Conservation (phyloP, 2,888 invertebrate genomes). For the Lithosia quadra region DNA sequence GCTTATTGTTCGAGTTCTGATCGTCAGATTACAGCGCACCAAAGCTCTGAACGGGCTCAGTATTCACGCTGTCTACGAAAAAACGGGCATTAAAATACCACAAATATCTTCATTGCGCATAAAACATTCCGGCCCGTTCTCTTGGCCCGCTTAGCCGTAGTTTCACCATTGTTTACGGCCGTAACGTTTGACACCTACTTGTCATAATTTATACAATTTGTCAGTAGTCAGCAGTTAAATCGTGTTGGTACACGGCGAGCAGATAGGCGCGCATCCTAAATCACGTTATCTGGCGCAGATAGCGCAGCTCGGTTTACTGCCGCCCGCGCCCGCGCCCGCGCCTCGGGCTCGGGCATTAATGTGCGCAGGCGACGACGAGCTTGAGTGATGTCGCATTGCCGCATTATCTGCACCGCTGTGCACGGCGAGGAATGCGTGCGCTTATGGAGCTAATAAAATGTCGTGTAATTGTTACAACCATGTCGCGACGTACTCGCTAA, state of each 20-base stretch:
- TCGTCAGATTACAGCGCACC: conserved; percentile 36
- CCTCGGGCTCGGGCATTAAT: conserved; percentile 33
- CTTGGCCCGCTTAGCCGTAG: conserved; percentile 41
- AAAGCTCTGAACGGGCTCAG: conserved; percentile 30
- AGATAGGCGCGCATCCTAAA: conserved; percentile 40
- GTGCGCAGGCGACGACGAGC: conserved; percentile 32
- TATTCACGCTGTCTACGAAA: conserved; percentile 48
- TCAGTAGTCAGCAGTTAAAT: conserved; percentile 41
- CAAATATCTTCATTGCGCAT: conserved; percentile 49
- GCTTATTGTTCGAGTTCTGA: conserved; percentile 41
- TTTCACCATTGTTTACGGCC: conserved; percentile 54
- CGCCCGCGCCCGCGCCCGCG: conserved; percentile 14
- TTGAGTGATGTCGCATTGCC: conserved; percentile 53
- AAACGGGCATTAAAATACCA: conserved; percentile 51
- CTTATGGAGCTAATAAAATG: conserved; percentile 45
- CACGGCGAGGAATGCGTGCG: conserved; percentile 39
- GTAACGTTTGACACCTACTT: conserved; percentile 46
- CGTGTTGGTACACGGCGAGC: conserved; percentile 31
- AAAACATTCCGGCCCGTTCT: conserved; percentile 40
- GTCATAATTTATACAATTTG: conserved; percentile 51
- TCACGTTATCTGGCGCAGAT: conserved; percentile 53
- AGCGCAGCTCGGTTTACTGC: conserved; percentile 34
- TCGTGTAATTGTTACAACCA: conserved; percentile 25
- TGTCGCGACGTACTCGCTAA: conserved; percentile 20
- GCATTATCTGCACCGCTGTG: conserved; percentile 41